These are phyloP conservation scores for Papilio machaon DNA, from an alignment of 1,140 invertebrate species.

Conservation along the genomic window DNA sequence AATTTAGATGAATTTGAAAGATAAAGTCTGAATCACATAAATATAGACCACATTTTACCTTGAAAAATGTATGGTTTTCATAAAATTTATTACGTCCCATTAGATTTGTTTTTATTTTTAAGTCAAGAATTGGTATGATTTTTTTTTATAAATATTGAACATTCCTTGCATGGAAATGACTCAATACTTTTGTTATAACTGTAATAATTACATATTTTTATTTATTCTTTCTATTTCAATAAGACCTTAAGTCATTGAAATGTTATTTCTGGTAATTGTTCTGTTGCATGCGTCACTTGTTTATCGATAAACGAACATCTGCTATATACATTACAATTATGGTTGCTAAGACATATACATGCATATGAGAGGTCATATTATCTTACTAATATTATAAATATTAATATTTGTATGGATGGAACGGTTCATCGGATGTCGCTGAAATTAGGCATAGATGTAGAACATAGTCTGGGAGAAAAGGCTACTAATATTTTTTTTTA, in stretches of 20 bases:
- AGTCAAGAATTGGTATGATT: too few relatives aligned
- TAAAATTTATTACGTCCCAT: too few relatives aligned
- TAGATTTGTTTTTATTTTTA: neutral
- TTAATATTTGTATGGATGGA: neutral
- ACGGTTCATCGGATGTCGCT: too few relatives aligned
- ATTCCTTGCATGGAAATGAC: neutral
- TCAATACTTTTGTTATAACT: constrained; percentile 2
- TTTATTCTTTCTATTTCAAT: constrained; percentile 18
- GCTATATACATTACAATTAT: neutral
- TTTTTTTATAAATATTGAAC: neutral
- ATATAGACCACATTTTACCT: too few relatives aligned
- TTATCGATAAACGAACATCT: constrained; percentile 11
- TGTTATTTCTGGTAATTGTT: constrained; percentile 28
- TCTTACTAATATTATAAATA: neutral
- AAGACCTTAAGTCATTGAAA: constrained; percentile 22
- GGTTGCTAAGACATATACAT: neutral
- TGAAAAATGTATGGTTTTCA: neutral
- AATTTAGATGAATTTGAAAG: too few relatives aligned
- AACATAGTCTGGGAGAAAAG: too few relatives aligned
- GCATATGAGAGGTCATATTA: neutral
- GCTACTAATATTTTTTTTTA: too few relatives aligned
- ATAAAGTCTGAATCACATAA: too few relatives aligned
- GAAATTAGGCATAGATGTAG: too few relatives aligned
- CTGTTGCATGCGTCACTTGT: neutral
- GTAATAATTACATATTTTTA: neutral